phyloP scores from a whole-genome alignment of 2,113 vertebrate species.

The Tenebrosternarchus preto region DNA sequence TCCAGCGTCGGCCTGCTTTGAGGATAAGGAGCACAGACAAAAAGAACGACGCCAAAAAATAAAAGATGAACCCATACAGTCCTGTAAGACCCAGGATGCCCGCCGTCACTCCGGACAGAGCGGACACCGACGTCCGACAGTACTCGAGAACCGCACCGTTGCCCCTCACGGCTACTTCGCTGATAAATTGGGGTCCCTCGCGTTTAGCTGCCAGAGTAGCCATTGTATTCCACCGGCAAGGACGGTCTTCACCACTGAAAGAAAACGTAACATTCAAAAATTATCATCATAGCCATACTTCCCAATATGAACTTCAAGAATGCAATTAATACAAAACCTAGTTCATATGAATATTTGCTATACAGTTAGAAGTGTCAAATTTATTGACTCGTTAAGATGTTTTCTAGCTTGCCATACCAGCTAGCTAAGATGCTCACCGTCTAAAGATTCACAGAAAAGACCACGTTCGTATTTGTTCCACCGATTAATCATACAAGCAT shows the following conservation, averaged over 20 bases:
- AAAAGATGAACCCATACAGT: constrained; percentile 95
- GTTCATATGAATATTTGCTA: too few species aligned
- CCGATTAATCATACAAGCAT: neutral
- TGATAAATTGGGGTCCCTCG: constrained; percentile 97
- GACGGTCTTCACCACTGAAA: neutral
- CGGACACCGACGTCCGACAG: constrained; percentile 94
- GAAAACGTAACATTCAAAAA: neutral
- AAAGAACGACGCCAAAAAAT: constrained; percentile 88
- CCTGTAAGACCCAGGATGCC: constrained; percentile 93
- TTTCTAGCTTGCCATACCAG: too few species aligned
- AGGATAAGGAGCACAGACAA: constrained; percentile 91
- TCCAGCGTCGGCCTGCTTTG: constrained; percentile 93
- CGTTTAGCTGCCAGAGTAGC: constrained; percentile 83
- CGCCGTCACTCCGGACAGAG: constrained; percentile 93
- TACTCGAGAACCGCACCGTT: constrained; percentile 96
- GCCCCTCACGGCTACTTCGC: constrained; percentile 89
- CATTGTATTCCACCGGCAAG: constrained; percentile 72
- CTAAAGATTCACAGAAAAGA: neutral
- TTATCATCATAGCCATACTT: too few species aligned
- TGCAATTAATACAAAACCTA: too few species aligned
- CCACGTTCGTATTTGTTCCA: neutral
- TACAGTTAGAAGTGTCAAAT: too few species aligned
- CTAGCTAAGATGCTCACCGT: neutral
- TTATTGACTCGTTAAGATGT: too few species aligned
- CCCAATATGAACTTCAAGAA: too few species aligned